A percentile compares a stretch with the other conserved stretches of the same genome.
These are phyloP conservation scores for Ormyrus rosae DNA, from an alignment of 2,888 invertebrate genomes.

Conservation along the genomic window DNA sequence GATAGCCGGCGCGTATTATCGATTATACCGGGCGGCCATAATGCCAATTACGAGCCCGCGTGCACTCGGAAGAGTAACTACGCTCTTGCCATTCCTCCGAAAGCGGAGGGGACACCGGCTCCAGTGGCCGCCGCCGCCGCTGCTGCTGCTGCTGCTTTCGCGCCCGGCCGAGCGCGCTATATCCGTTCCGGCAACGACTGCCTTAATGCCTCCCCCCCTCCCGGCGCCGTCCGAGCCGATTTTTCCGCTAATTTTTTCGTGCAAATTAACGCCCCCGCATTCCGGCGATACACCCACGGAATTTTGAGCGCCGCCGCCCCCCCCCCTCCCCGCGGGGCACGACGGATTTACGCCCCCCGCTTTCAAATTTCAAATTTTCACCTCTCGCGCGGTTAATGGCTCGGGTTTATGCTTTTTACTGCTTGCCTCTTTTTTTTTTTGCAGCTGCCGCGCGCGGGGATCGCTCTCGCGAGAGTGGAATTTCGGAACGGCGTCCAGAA, in stretches of 20 bases:
- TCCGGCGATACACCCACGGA: no score
- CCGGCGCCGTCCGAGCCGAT: not conserved
- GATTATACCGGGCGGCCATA: slow-evolving; percentile 50
- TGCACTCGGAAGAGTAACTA: slow-evolving; percentile 50
- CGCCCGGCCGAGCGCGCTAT: not conserved
- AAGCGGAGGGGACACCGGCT: not conserved
- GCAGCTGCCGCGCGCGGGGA: no score
- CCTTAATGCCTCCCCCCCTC: slow-evolving; percentile 7
- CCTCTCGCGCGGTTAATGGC: no score
- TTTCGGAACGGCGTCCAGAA: no score
- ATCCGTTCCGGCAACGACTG: slow-evolving; percentile 1
- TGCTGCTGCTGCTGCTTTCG: slow-evolving; percentile 5
- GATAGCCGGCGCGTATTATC: slow-evolving; percentile 55
- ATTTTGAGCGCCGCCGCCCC: no score
- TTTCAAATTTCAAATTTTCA: no score
- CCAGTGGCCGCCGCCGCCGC: not conserved
- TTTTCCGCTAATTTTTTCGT: not conserved
- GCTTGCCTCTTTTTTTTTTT: no score
- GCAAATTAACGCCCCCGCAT: no score
- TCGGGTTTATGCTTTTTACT: no score
- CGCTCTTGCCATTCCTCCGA: slow-evolving; percentile 44
- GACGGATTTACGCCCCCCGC: no score
- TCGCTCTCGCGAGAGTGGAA: no score
- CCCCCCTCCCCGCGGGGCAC: no score
- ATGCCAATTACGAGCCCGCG: slow-evolving; percentile 53